These are phyloP conservation scores for Gobio occitaniae DNA, from an alignment of 2,797 vertebrate genomes.

Conservation along the genomic window DNA sequence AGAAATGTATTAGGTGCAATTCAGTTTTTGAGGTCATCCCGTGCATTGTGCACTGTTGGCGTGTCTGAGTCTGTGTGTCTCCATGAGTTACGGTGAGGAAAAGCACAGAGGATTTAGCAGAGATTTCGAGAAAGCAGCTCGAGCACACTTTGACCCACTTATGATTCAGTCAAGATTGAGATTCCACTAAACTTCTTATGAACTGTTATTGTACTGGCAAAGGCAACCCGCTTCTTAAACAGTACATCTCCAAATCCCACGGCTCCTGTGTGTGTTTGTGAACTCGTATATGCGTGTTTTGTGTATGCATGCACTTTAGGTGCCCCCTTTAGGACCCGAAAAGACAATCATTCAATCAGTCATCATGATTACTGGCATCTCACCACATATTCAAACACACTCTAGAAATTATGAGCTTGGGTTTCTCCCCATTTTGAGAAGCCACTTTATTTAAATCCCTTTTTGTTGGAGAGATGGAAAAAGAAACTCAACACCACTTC, in stretches of 20 bases:
- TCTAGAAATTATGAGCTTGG: conserved; percentile 49
- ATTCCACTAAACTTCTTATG: conserved; percentile 56
- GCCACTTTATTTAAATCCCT: conserved; percentile 35
- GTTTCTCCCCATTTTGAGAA: conserved; percentile 30
- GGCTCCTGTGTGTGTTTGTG: conserved; percentile 13
- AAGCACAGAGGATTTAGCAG: conserved; percentile 49
- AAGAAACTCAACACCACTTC: conserved; percentile 34
- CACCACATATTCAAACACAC: conserved; percentile 45
- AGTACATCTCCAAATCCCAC: conserved; percentile 52
- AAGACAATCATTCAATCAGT: conserved; percentile 46
- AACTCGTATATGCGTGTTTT: background rate
- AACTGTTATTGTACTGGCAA: conserved; percentile 55
- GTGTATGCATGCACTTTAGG: conserved; percentile 8
- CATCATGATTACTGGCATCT: conserved; percentile 41
- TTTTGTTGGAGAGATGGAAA: conserved; percentile 22
- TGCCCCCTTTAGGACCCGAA: conserved; percentile 29
- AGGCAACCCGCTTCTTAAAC: conserved; percentile 35
- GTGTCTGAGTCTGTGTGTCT: conserved; percentile 21
- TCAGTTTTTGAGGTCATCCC: conserved; percentile 8
- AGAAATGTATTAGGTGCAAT: background rate
- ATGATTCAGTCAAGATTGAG: conserved; percentile 47
- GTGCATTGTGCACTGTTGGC: background rate
- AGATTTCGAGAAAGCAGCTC: conserved; percentile 41
- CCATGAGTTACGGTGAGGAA: conserved; percentile 44
- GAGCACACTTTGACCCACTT: conserved; percentile 55